phyloP scores from a whole-genome alignment of 2,888 invertebrate species.

The Agrypnus murinus region DNA sequence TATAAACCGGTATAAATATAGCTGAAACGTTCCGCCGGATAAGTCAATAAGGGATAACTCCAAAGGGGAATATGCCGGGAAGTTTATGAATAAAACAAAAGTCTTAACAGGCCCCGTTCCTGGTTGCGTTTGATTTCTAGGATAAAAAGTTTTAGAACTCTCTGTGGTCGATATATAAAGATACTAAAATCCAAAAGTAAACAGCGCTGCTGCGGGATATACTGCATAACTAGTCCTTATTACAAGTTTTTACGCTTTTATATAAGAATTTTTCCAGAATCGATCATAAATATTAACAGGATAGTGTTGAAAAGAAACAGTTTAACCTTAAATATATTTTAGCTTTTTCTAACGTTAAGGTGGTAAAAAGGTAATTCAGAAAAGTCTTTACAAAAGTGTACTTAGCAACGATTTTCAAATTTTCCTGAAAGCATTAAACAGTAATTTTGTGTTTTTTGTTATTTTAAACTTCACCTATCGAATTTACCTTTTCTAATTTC shows the following conservation, averaged over 20 bases:
- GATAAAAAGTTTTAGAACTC: slow-evolving; percentile 61
- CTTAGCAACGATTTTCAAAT: no score
- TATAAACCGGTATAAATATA: slow-evolving; percentile 69
- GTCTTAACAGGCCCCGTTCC: slow-evolving; percentile 68
- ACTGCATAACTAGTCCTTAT: neutral
- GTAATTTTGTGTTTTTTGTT: no score
- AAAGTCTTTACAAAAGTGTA: no score
- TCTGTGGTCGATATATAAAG: slow-evolving; percentile 46
- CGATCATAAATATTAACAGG: neutral
- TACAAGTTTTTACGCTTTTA: no score
- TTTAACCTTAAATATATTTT: no score
- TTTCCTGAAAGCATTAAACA: no score
- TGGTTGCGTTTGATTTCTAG: slow-evolving; percentile 63
- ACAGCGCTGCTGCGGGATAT: neutral
- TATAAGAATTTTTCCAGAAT: no score
- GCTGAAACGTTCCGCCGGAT: slow-evolving; percentile 67
- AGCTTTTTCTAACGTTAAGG: no score
- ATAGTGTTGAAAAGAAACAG: neutral
- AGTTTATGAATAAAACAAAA: slow-evolving; percentile 73
- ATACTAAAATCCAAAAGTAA: slow-evolving; percentile 24
- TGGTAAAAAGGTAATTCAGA: no score
- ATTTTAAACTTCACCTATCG: no score
- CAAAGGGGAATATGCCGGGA: slow-evolving; percentile 66
- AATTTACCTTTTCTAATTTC: no score
- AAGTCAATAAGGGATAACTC: slow-evolving; percentile 70